Base-by-base conservation (phyloP, 2,888 invertebrate species). In the Stenchaetothrips biformis region DNA sequence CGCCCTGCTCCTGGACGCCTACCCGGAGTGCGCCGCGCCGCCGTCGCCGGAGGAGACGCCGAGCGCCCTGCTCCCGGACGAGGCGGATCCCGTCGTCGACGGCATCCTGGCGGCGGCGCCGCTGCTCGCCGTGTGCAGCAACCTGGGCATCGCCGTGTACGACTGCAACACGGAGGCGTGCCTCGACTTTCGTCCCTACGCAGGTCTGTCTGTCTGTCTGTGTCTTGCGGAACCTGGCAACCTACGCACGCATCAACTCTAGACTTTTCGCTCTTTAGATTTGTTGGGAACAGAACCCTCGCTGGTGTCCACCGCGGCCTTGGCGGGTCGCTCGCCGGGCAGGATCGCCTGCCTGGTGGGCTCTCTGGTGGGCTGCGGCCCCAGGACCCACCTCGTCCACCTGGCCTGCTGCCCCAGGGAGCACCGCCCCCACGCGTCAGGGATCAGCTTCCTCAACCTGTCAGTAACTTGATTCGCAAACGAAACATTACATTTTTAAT, bases 101-200 rank as follows among this genome's bases (percentile, higher is more conserved):
- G 48, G 37, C 2, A 82, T 82, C 21, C 53, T 81, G 59, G 47
- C 25, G 16, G 62, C 82, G 18, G 81, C 80, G 21, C 78, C 81
- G 11, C 48, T 81, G n/a, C 18, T 82, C 47, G 21, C 80, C 21
- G 79, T 79, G 0, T 82, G 80, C 80, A 79, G 80, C 37, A 82
- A 80, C 79, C 79, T 79, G n/a, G 82, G 82, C 18, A 25, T 82
- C 13, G 79, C 79, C 48, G 27, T 82, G n/a, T 81, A 79, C 78
- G 81, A 82, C 79, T 81, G 80, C 62, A 80, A 81, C 47, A 79
- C 82, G n/a, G 78, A 78, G 78, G 77, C 81, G 13, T 79, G 77
- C n/a, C 53, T 81, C 3, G 62, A 79, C 67, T 79, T 78, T 67
- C 48, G 25, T 21, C 67, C 1, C 25, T 74, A 25, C 25, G 7